Evolutionary conservation across 2,888 invertebrate genomes (phyloP), one percentile per base, ranked within the genome.

Genomic region (Teleiodes luculella): DNA sequence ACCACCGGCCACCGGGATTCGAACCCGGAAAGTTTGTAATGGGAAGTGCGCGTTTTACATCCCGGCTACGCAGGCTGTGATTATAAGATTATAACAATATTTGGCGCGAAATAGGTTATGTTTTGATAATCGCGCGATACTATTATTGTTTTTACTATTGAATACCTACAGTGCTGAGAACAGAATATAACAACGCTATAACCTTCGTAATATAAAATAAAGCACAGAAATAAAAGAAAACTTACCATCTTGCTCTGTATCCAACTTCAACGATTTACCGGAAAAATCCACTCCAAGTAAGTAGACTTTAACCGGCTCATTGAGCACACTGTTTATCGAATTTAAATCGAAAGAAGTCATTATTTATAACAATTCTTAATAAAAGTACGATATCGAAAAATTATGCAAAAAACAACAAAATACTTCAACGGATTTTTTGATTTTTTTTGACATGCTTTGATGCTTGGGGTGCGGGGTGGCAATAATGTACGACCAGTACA

Each of bases 211-310:
- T 28, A n/a, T 4, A n/a, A 3, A 43, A 24, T 0, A 20, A 13
- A 13, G 11, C 6, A 46, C 3, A 20, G 20, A 14, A 30, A 31
- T 1, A 13, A 47, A 14, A 13, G 13, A 58, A 39, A 56, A 71
- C 81, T 88, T 87, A 97, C 97, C 97, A 89, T 97, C 95, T 55
- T 92, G 91, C 51, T 92, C 95, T 0, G 92, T 92, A 76, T 96
- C 91, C 67, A 97, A 91, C 83, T 96, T 96, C 50, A 96, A 79
- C 0, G 93, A 93, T 83, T 92, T 93, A 53, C 95, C 95, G 57
- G 94, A 93, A 78, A 97, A 97, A 70, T 95, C 95, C 13, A 98
- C 93, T 48, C 96, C 96, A 65, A 73, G n/a, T n/a, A n/a, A 87
- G 16, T 74, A 73, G 8, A 80, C 75, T 53, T 84, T 81, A 53